Conservation (phyloP, 2,797 vertebrate species). For the Bucorvus abyssinicus region DNA sequence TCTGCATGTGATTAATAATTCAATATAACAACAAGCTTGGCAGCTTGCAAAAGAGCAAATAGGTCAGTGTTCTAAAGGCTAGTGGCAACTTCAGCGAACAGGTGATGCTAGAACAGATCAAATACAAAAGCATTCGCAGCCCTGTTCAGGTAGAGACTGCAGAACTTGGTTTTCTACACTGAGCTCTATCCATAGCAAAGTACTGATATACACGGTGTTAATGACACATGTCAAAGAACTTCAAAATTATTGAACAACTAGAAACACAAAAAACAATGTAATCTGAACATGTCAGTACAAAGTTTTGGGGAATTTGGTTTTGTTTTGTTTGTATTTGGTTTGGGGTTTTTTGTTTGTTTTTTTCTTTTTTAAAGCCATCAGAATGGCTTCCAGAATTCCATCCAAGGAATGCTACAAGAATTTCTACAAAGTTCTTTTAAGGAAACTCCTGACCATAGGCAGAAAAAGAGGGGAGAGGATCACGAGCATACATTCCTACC, state of each 20-base stretch:
- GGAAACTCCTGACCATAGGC: not conserved
- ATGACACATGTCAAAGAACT: not conserved
- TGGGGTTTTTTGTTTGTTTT: not conserved
- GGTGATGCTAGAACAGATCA: not conserved
- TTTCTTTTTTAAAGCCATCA: not conserved
- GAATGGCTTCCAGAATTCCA: not conserved
- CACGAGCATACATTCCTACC: not conserved
- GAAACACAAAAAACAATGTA: not conserved
- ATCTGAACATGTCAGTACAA: not conserved
- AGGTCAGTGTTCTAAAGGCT: not conserved
- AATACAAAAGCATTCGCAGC: not conserved
- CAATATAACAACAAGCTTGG: not conserved
- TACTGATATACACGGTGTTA: not conserved
- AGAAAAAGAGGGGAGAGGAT: accelerated
- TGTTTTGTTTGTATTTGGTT: not conserved
- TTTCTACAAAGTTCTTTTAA: not conserved
- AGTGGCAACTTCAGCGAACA: not conserved
- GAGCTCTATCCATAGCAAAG: not conserved
- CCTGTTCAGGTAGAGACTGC: not conserved
- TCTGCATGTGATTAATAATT: not conserved
- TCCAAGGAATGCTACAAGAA: not conserved
- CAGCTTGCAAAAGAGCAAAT: not conserved
- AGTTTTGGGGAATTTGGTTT: accelerated
- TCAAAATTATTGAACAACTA: not conserved
- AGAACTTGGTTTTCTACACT: not conserved